Conservation (phyloP, 2,888 invertebrate species). For the Mechanitis messenoides region DNA sequence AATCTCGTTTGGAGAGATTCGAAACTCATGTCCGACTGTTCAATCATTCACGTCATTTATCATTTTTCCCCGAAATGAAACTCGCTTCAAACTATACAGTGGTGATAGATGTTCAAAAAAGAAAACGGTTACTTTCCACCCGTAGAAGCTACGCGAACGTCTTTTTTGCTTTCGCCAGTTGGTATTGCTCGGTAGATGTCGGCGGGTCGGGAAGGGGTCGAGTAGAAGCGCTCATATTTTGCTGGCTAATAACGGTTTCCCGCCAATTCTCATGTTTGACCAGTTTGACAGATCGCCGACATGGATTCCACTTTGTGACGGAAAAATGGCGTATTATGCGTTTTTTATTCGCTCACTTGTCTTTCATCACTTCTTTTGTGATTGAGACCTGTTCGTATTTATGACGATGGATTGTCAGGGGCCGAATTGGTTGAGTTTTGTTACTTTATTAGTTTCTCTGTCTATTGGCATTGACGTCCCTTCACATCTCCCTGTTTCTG, state of each 20-base stretch:
- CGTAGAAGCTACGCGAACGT: slow-evolving; percentile 65
- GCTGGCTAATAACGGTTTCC: slow-evolving; percentile 52
- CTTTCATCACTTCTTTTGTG: slow-evolving; percentile 74
- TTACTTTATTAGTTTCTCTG: slow-evolving; percentile 53
- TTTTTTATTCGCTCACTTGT: slow-evolving; percentile 70
- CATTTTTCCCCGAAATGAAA: slow-evolving; percentile 64
- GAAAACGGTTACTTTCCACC: slow-evolving; percentile 46
- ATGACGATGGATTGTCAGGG: slow-evolving; percentile 60
- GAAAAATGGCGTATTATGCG: slow-evolving; percentile 72
- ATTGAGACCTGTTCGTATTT: slow-evolving; percentile 58
- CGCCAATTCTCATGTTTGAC: slow-evolving; percentile 66
- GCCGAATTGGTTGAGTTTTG: slow-evolving; percentile 55
- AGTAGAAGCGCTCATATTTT: slow-evolving; percentile 49
- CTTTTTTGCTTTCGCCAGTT: slow-evolving; percentile 64
- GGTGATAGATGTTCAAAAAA: slow-evolving; percentile 63
- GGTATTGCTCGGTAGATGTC: slow-evolving; percentile 41
- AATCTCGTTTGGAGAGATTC: slow-evolving; percentile 57
- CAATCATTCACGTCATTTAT: slow-evolving; percentile 73
- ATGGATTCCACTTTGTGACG: slow-evolving; percentile 68
- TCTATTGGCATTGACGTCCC: slow-evolving; percentile 38
- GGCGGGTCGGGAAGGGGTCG: slow-evolving; percentile 33
- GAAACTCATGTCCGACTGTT: slow-evolving; percentile 55
- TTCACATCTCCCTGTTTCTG: slow-evolving; percentile 34
- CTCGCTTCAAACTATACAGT: slow-evolving; percentile 63
- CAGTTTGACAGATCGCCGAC: slow-evolving; percentile 75